These are phyloP conservation scores for Phainopepla nitens DNA, from an alignment of 2,113 vertebrate genomes.

Conservation along the genomic window DNA sequence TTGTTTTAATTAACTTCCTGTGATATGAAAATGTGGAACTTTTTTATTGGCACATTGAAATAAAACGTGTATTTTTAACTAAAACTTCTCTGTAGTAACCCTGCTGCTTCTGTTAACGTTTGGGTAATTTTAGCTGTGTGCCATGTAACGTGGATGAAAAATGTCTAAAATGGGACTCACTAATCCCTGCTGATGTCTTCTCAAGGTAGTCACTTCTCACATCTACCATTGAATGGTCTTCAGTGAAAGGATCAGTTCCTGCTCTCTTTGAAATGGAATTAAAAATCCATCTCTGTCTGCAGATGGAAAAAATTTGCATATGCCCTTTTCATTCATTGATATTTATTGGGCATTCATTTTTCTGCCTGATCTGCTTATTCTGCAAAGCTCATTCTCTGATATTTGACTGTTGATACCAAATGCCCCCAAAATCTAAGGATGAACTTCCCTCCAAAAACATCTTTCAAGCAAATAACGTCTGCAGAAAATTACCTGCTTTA, in stretches of 20 bases:
- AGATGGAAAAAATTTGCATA: neutral
- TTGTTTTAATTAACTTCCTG: conserved; percentile 79
- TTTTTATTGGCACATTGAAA: conserved; percentile 83
- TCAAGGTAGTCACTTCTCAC: neutral
- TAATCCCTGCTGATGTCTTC: neutral
- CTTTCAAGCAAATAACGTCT: neutral
- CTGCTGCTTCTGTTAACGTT: conserved; percentile 61
- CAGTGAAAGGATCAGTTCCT: neutral
- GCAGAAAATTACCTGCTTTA: neutral
- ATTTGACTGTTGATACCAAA: neutral
- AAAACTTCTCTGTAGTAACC: conserved; percentile 70
- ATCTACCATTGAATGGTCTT: neutral
- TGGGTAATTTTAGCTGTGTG: neutral
- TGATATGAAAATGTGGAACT: conserved; percentile 73
- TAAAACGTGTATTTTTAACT: conserved; percentile 82
- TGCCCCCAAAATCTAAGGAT: neutral
- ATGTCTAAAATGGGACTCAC: neutral
- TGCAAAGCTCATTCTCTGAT: neutral
- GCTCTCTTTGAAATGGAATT: neutral
- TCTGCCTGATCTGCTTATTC: neutral
- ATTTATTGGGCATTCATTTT: neutral
- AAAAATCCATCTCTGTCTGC: neutral
- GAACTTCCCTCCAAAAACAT: neutral
- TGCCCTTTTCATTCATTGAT: neutral
- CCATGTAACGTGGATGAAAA: neutral